phyloP scores from a whole-genome alignment of 64 coral and sea anemone genomes.

The Dendronephthya gigantea region DNA sequence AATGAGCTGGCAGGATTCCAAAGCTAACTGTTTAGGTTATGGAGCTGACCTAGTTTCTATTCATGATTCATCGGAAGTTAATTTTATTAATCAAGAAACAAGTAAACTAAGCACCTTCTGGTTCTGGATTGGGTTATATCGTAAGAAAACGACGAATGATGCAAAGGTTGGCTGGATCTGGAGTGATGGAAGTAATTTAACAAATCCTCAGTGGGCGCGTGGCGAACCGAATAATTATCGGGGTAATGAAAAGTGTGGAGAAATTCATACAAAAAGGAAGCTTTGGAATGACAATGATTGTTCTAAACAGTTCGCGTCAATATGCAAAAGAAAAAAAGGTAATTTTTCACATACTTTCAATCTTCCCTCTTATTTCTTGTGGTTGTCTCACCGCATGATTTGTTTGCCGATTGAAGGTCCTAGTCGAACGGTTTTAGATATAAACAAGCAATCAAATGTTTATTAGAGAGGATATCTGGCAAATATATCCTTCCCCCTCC shows the following conservation, averaged over 20 bases:
- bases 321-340: not conserved
- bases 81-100: not conserved
- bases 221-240: not conserved
- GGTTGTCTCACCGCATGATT: too few relatives aligned
- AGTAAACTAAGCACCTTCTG: not conserved
- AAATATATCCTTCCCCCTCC: too few relatives aligned
- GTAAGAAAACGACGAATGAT: not conserved
- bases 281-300: not conserved
- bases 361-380: not conserved
- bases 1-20: not conserved
- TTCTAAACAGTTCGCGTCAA: not conserved
- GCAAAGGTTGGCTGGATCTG: not conserved
- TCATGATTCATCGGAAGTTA: not conserved
- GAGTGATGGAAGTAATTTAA: not conserved
- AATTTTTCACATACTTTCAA: not conserved
- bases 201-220: not conserved
- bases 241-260: not conserved
- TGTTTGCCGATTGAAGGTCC: too few relatives aligned
- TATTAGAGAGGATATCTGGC: too few relatives aligned
- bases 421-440: too few relatives aligned
- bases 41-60: not conserved
- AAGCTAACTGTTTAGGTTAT: not conserved
- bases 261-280: not conserved
- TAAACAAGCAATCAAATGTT: too few relatives aligned
- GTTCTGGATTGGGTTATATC: slow-evolving; percentile 7